Conservation (phyloP, 2,797 vertebrate species). For the Distichodus sexfasciatus region DNA sequence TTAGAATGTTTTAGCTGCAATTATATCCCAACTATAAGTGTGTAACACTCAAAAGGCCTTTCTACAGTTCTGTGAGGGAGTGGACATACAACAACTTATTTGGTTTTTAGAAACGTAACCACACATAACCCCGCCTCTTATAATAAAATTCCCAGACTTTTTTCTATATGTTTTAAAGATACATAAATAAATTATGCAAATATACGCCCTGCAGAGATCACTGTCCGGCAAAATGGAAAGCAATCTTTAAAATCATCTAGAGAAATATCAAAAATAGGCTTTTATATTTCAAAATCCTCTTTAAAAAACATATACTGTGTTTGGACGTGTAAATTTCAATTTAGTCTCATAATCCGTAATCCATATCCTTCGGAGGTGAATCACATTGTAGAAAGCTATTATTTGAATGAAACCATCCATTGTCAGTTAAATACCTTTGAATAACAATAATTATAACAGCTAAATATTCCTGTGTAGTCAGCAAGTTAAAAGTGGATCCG, state of each 20-base stretch:
- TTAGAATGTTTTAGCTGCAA: no score
- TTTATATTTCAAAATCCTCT: conserved; percentile 73
- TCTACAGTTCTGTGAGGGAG: background rate
- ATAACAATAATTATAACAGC: conserved; percentile 68
- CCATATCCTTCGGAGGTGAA: background rate
- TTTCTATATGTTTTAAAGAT: conserved; percentile 33
- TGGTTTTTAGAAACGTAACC: conserved; percentile 31
- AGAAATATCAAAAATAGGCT: conserved; percentile 81
- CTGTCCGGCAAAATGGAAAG: conserved; percentile 55
- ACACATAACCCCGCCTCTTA: conserved; percentile 1
- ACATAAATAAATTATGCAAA: conserved; percentile 63
- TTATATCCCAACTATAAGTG: no score
- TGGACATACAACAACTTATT: conserved; percentile 22
- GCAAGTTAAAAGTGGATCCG: background rate
- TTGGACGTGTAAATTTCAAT: conserved; percentile 63
- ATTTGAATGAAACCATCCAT: background rate
- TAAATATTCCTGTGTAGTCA: background rate
- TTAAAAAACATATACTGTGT: conserved; percentile 77
- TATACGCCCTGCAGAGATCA: conserved; percentile 57
- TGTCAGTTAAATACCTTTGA: conserved; percentile 64
- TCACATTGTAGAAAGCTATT: conserved; percentile 9
- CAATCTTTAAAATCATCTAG: conserved; percentile 63
- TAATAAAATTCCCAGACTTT: conserved; percentile 18
- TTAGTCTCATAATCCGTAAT: conserved; percentile 48
- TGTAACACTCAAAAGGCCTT: background rate